phyloP scores from a whole-genome alignment of 2,888 invertebrate genomes.

The Augiades crinisus region DNA sequence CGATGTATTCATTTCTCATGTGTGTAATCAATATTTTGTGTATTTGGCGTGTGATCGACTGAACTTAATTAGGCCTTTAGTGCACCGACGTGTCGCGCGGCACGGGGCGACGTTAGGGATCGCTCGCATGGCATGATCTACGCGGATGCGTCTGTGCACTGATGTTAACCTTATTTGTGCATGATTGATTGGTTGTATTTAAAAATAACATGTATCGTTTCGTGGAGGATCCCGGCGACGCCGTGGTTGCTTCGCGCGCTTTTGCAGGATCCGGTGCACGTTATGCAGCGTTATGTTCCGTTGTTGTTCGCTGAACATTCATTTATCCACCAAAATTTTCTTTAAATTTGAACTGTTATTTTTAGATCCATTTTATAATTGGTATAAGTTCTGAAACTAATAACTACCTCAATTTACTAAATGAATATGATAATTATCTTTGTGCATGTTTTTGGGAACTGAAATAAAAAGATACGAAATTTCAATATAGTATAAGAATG shows the following conservation, averaged over 20 bases:
- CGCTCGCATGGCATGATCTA: not conserved
- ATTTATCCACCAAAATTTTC: constrained; percentile 55
- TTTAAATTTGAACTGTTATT: constrained; percentile 69
- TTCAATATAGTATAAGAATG: constrained; percentile 75
- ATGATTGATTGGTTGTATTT: constrained; percentile 44
- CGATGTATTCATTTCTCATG: constrained; percentile 62
- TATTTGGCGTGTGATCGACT: constrained; percentile 67
- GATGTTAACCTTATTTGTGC: constrained; percentile 37
- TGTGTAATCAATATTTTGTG: constrained; percentile 70
- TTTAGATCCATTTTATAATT: constrained; percentile 76
- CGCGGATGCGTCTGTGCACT: constrained; percentile 5
- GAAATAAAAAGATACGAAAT: constrained; percentile 62
- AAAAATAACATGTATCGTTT: constrained; percentile 9
- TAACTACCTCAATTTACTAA: constrained; percentile 82
- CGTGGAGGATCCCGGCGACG: constrained; percentile 4
- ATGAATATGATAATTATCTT: constrained; percentile 79
- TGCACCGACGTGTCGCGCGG: constrained; percentile 17
- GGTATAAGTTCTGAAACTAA: constrained; percentile 81
- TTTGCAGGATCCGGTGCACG: constrained; percentile 52
- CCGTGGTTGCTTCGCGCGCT: constrained; percentile 24
- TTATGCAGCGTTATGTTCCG: constrained; percentile 48
- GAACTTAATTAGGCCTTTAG: constrained; percentile 41
- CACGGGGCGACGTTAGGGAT: not conserved
- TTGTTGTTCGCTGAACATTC: constrained; percentile 46
- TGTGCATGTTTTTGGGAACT: constrained; percentile 79